Evolutionary conservation across 1,140 invertebrate species (phyloP).

Genomic region (Camponotus vicinus): DNA sequence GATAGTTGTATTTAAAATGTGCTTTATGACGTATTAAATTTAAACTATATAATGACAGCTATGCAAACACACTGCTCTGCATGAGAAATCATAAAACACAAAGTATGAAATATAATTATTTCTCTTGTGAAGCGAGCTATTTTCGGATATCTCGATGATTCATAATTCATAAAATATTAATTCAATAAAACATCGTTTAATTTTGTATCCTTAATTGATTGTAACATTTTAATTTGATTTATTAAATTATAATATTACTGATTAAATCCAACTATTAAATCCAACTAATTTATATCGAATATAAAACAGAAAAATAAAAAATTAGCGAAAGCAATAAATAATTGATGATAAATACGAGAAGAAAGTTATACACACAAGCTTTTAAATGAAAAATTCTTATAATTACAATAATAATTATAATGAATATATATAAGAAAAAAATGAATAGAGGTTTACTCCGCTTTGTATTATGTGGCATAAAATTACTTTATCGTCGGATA

Average conservation of each 20-base stretch:
- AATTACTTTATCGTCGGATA: background rate
- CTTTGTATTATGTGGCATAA: background rate
- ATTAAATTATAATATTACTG: background rate
- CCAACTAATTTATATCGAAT: background rate
- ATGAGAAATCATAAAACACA: background rate
- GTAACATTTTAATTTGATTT: background rate
- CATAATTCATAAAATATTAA: background rate
- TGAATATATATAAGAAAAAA: background rate
- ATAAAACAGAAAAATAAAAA: background rate
- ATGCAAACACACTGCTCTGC: background rate
- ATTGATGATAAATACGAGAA: background rate
- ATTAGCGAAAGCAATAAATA: background rate
- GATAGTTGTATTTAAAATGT: constrained; percentile 5
- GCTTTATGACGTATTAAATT: background rate
- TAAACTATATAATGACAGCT: background rate
- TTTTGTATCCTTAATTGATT: constrained; percentile 14
- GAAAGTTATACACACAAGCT: background rate
- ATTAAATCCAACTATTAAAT: background rate
- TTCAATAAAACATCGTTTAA: background rate
- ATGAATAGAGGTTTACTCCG: background rate
- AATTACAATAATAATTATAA: background rate
- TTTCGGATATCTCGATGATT: background rate
- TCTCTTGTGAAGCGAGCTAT: background rate
- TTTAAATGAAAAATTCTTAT: background rate
- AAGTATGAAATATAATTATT: constrained; percentile 1